Evolutionary conservation across 2,797 vertebrate genomes (phyloP).

Genomic region (Mormyrops attenuatus): DNA sequence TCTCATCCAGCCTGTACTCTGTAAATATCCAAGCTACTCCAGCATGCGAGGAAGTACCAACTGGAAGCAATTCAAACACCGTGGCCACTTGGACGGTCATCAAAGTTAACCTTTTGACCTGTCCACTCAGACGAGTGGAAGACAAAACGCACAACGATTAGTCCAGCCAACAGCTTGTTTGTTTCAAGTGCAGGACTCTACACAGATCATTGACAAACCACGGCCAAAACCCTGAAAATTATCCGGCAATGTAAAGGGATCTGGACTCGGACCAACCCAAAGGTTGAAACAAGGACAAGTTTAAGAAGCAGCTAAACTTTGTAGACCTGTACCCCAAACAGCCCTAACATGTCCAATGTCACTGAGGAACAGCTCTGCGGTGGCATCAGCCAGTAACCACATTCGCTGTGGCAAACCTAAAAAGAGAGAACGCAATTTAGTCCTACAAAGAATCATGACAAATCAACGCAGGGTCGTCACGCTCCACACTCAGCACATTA

Average conservation of each 20-base stretch:
- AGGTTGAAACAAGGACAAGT: constrained; percentile 60
- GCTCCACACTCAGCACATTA: constrained; percentile 13
- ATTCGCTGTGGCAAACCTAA: constrained; percentile 71
- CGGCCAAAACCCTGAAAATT: constrained; percentile 45
- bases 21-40: not conserved
- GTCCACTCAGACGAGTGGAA: not conserved
- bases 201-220: constrained; percentile 33
- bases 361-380: constrained; percentile 62
- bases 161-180: constrained; percentile 9
- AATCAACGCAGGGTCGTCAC: constrained; percentile 20
- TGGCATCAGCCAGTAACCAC: constrained; percentile 51
- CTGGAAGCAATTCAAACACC: constrained; percentile 7
- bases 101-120: not conserved
- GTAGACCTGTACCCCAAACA: constrained; percentile 78
- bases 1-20: not conserved
- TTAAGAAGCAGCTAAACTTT: constrained; percentile 74
- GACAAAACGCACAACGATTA: not conserved
- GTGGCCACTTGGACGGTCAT: not conserved
- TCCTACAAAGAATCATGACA: constrained; percentile 58
- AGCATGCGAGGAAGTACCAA: not conserved
- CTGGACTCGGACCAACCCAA: constrained; percentile 54
- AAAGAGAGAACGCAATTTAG: constrained; percentile 78
- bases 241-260: constrained; percentile 46
- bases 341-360: constrained; percentile 64
- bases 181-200: constrained; percentile 1